A percentile compares a stretch with the other conserved stretches of the same genome.
Conservation (phyloP, 2,888 invertebrate genomes). For the Agapostemon virescens region DNA sequence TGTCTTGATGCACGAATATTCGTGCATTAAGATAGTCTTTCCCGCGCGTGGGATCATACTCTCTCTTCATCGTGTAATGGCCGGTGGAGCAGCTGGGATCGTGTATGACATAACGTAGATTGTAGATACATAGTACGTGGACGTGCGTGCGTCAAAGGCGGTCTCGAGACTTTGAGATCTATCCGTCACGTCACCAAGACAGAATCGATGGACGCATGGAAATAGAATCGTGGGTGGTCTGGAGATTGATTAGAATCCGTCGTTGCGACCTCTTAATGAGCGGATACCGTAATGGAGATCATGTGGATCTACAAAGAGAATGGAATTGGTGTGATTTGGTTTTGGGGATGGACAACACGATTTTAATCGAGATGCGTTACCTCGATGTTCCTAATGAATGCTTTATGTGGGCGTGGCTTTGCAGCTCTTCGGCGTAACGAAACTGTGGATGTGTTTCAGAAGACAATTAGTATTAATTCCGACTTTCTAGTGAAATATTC, state of each 20-base stretch:
- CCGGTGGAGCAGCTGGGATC: background rate
- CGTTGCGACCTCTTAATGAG: background rate
- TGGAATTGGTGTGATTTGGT: background rate
- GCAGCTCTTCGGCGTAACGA: background rate
- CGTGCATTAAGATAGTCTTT: constrained; percentile 23
- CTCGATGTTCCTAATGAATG: background rate
- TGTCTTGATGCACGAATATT: constrained; percentile 51
- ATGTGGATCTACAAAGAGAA: background rate
- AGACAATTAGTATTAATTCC: background rate
- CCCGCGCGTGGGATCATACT: constrained; percentile 14
- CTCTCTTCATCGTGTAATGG: background rate
- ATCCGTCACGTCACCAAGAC: background rate
- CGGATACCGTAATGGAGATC: background rate
- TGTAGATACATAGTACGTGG: background rate
- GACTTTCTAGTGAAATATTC: background rate
- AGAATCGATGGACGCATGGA: background rate
- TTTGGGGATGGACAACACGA: background rate
- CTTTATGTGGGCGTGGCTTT: background rate
- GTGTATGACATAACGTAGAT: background rate
- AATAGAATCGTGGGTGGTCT: background rate
- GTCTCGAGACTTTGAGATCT: constrained; percentile 8
- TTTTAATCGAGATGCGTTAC: background rate
- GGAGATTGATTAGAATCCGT: background rate
- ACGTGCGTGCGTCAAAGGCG: background rate
- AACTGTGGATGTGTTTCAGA: background rate